These are phyloP conservation scores for Gastrophysa polygoni DNA, from an alignment of 2,888 invertebrate species.

Conservation along the genomic window DNA sequence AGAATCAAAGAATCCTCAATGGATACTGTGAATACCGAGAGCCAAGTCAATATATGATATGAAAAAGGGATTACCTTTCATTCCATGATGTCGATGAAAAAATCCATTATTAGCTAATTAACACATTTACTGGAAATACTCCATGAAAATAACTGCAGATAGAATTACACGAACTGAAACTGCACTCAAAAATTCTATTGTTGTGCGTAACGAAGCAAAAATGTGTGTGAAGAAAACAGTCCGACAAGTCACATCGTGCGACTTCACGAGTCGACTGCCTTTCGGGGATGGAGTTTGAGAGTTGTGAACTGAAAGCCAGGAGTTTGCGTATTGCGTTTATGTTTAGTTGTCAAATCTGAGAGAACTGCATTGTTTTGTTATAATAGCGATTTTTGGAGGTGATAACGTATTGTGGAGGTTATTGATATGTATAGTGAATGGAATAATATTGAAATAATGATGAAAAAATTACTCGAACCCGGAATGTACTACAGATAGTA, in stretches of 20 bases:
- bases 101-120: not conserved
- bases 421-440: not conserved
- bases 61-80: not conserved
- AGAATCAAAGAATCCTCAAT: too few relatives aligned
- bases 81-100: not conserved
- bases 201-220: conserved; percentile 28
- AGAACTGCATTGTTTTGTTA: not conserved
- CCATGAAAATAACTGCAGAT: not conserved
- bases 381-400: conserved; percentile 6
- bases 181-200: not conserved
- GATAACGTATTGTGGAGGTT: not conserved
- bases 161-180: not conserved
- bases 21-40: too few relatives aligned
- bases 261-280: conserved; percentile 17
- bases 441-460: too few relatives aligned
- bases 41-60: too few relatives aligned
- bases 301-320: conserved; percentile 7
- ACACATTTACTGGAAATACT: not conserved
- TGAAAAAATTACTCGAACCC: too few relatives aligned
- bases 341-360: conserved; percentile 6
- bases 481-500: too few relatives aligned
- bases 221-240: conserved; percentile 9
- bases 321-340: conserved; percentile 20
- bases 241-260: conserved; percentile 20
- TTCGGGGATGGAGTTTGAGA: conserved; percentile 20